Base-by-base conservation (phyloP, 2,797 vertebrate genomes). In the Anableps anableps region DNA sequence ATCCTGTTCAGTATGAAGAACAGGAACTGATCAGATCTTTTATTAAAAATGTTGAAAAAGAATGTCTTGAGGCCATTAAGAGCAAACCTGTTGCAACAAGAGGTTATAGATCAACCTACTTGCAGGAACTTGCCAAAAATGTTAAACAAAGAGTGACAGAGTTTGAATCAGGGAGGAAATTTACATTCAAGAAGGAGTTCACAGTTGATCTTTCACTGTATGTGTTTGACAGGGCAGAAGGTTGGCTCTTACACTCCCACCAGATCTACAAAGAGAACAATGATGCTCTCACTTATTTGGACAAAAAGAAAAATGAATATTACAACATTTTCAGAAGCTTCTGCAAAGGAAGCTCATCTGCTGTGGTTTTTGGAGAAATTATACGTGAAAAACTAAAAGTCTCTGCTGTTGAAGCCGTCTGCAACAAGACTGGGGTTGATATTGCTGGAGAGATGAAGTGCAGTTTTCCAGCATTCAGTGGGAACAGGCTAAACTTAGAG, bases 341-440 rank as follows among this genome's bases (percentile, higher is more conserved):
- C 38, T 91, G 71, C 16, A 89, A 81, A 85, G 88, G 81, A 79
- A 85, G 8, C 55, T 85, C 83, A 1, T 81, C 85, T 75, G 85
- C 81, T 66, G 84, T 82, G 31, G 85, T 91, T 19, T 77, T 91
- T 76, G 81, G 74, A 79, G 77, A 86, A 71, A 11, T 89, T 79
- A 85, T 89, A 53, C 76, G 77, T 83, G 48, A 71, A 1, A 82
- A 87, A 73, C 83, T 90, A 53, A 90, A 86, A 74, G 47, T 17
- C 55, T 85, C 85, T n/a, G 72, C 23, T 45, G 21, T 64, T 60
- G 72, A 90, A 71, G 74, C 81, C 0, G 81, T 84, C 66, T 85
- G 51, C 29, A 84, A 86, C 76, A 60, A 81, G 66, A 78, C 84
- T 72, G 87, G 73, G 38, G 81, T 76, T 38, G 75, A 78, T 51